phyloP scores from a whole-genome alignment of 2,113 vertebrate genomes.

The Poeciliopsis occidentalis region DNA sequence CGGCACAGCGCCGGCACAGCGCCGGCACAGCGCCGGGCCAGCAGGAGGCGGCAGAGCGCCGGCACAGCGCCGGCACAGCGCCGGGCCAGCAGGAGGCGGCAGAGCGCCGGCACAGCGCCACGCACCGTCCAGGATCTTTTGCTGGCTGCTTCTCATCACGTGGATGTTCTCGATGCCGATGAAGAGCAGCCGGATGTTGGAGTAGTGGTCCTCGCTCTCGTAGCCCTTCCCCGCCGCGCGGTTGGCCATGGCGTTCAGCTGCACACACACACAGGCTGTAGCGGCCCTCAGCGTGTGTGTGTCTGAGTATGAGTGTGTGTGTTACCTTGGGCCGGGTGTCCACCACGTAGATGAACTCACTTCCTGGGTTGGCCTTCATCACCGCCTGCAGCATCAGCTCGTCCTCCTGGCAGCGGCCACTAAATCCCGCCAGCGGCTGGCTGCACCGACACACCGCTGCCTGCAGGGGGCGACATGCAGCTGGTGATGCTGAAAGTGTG shows the following conservation, averaged over 20 bases:
- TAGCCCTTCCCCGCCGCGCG: conserved; percentile 96
- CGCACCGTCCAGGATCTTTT: conserved; percentile 94
- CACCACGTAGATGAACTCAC: conserved; percentile 93
- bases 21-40: too few species aligned
- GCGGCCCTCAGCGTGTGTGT: neutral
- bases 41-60: too few species aligned
- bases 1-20: too few species aligned
- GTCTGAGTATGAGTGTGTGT: neutral
- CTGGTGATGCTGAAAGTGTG: neutral
- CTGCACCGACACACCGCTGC: conserved; percentile 95
- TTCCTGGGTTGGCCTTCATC: conserved; percentile 93
- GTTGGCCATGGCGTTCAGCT: conserved; percentile 98
- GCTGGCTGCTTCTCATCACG: conserved; percentile 96
- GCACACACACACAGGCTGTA: conserved; percentile 34
- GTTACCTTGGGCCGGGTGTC: conserved; percentile 94
- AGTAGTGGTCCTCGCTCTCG: conserved; percentile 97
- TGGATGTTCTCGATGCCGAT: conserved; percentile 99
- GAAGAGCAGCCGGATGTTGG: conserved; percentile 96
- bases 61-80: too few species aligned
- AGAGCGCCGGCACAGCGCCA: neutral
- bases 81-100: neutral
- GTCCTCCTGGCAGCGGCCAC: conserved; percentile 93
- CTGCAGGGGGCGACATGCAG: conserved; percentile 59
- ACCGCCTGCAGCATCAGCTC: conserved; percentile 95
- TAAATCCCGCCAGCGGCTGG: conserved; percentile 96